A percentile compares a stretch with the other conserved stretches of the same genome.
phyloP scores from a whole-genome alignment of 2,888 invertebrate genomes.

The Metopia argyrocephala region DNA sequence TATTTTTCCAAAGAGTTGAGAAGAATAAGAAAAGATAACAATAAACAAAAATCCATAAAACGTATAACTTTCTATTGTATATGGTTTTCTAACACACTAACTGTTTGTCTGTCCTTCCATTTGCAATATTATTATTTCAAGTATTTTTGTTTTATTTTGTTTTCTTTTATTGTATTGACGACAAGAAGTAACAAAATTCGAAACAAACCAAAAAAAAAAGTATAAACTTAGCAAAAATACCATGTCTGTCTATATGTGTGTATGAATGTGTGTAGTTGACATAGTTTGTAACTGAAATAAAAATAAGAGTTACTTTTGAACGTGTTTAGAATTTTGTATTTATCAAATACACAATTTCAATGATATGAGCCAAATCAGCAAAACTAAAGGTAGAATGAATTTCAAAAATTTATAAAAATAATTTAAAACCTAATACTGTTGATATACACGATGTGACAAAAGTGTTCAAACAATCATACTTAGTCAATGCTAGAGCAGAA shows the following conservation, averaged over 20 bases:
- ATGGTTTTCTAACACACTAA: background rate
- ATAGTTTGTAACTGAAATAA: conserved; percentile 17
- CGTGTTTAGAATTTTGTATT: conserved; percentile 34
- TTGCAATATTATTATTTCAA: background rate
- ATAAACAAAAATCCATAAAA: conserved; percentile 49
- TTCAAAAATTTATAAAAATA: too few relatives aligned
- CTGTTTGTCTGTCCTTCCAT: background rate
- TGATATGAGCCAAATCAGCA: background rate
- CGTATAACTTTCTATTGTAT: conserved; percentile 51
- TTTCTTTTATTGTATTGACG: background rate
- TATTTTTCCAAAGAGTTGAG: conserved; percentile 19
- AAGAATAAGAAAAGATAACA: background rate
- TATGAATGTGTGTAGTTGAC: background rate
- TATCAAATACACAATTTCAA: background rate
- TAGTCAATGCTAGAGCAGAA: too few relatives aligned
- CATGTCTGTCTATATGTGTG: background rate
- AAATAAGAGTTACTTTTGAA: conserved; percentile 22
- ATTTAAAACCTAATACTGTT: too few relatives aligned
- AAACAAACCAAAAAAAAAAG: background rate
- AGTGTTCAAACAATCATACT: too few relatives aligned
- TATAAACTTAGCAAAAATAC: background rate
- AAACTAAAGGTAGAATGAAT: background rate
- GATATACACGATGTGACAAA: too few relatives aligned
- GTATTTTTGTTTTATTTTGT: background rate
- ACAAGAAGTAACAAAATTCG: background rate